A percentile compares a stretch with the other conserved stretches of the same genome.
phyloP scores from a whole-genome alignment of 2,113 vertebrate species.

The Gila orcuttii region DNA sequence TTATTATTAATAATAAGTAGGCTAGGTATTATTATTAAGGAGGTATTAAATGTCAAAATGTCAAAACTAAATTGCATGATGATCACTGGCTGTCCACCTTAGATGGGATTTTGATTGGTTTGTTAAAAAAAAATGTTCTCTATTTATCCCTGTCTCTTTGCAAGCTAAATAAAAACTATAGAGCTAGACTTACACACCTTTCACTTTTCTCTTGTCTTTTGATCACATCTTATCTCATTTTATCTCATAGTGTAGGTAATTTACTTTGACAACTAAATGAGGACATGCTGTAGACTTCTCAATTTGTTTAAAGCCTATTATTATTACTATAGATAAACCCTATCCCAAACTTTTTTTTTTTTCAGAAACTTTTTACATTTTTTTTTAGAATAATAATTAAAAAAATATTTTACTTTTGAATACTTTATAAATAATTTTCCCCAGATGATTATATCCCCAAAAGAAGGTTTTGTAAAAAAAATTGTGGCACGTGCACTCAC shows the following conservation, averaged over 20 bases:
- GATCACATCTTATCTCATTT: not conserved
- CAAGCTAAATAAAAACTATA: not conserved
- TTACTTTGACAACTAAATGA: not conserved
- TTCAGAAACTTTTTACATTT: no score
- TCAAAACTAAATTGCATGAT: not conserved
- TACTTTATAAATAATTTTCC: not conserved
- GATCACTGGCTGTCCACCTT: not conserved
- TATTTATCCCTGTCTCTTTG: not conserved
- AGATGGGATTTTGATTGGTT: not conserved
- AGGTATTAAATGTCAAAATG: slow-evolving; percentile 9
- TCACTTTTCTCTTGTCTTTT: not conserved
- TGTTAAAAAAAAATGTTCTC: not conserved
- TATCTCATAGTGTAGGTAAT: not conserved
- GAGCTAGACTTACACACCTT: not conserved
- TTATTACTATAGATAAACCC: not conserved
- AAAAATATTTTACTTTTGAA: not conserved
- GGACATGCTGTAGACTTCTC: not conserved
- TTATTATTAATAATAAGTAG: no score
- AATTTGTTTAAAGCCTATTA: not conserved
- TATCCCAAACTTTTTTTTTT: not conserved
- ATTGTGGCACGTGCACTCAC: not conserved
- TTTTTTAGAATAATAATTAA: not conserved
- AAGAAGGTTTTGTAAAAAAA: not conserved
- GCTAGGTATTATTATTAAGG: no score
- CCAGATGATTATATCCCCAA: not conserved